phyloP scores from a whole-genome alignment of 2,888 invertebrate species.

The Diploptera punctata region DNA sequence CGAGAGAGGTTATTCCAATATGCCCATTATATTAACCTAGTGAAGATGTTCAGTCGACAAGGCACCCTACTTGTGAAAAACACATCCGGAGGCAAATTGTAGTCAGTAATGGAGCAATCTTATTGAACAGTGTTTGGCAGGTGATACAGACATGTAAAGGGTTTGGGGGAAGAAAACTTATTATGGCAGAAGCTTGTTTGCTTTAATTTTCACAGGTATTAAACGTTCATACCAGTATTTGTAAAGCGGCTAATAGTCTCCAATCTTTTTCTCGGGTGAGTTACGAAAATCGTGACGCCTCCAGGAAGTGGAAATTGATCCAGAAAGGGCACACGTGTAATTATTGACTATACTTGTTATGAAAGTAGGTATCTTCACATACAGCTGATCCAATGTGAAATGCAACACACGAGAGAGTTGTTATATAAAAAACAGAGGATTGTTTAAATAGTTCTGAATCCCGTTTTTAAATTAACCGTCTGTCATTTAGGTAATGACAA shows the following conservation, averaged over 20 bases:
- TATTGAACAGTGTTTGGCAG: not conserved
- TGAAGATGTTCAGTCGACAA: no score
- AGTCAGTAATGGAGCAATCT: not conserved
- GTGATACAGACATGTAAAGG: not conserved
- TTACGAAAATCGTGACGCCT: slow-evolving; percentile 31
- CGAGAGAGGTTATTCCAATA: no score
- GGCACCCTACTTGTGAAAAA: no score
- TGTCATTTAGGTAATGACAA: no score
- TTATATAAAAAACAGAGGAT: no score
- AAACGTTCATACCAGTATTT: not conserved
- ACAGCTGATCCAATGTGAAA: not conserved
- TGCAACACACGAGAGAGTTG: no score
- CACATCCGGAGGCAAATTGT: not conserved
- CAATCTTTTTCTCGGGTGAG: not conserved
- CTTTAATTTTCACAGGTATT: not conserved
- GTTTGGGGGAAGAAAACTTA: not conserved
- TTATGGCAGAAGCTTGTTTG: not conserved
- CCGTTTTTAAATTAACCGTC: no score
- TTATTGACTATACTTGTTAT: slow-evolving; percentile 12
- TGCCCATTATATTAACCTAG: no score
- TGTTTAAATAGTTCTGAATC: no score
- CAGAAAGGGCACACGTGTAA: slow-evolving; percentile 28
- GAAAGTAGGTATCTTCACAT: not conserved
- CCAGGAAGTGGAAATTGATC: slow-evolving; percentile 27
- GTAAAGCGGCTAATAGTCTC: not conserved